A percentile compares a stretch with the other conserved stretches of the same genome.
Evolutionary conservation across 2,113 vertebrate genomes (phyloP).

Genomic region (Jacana jacana): DNA sequence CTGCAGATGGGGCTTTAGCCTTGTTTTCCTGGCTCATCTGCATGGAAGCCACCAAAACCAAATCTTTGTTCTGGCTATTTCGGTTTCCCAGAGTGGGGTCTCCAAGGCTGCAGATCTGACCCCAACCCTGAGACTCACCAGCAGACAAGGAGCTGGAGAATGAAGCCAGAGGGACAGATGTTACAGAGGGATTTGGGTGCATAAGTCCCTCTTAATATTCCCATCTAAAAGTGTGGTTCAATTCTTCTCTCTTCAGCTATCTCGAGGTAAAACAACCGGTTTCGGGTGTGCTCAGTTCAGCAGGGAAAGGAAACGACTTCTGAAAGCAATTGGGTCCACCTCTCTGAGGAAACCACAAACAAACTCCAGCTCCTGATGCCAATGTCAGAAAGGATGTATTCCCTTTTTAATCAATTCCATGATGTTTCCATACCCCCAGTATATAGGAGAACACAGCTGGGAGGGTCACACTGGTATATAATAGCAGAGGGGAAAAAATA

Average conservation of each 20-base stretch:
- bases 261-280: neutral
- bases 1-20: fast-evolving
- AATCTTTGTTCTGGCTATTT: neutral
- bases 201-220: neutral
- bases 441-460: neutral
- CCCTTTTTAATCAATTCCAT: neutral
- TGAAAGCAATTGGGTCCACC: neutral
- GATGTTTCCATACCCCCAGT: neutral
- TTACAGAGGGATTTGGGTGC: neutral
- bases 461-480: neutral
- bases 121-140: neutral
- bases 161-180: too few relatives aligned
- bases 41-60: neutral
- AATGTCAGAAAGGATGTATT: neutral
- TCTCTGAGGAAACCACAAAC: neutral
- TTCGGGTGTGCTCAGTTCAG: neutral
- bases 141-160: neutral
- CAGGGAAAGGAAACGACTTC: neutral
- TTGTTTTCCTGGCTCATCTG: neutral
- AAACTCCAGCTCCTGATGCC: neutral
- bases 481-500: neutral
- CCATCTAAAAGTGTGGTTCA: too few relatives aligned
- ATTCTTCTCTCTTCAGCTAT: neutral
- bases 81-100: neutral
- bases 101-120: neutral